Base-by-base conservation (phyloP, 2,113 vertebrate genomes). In the Chaetodon auriga region DNA sequence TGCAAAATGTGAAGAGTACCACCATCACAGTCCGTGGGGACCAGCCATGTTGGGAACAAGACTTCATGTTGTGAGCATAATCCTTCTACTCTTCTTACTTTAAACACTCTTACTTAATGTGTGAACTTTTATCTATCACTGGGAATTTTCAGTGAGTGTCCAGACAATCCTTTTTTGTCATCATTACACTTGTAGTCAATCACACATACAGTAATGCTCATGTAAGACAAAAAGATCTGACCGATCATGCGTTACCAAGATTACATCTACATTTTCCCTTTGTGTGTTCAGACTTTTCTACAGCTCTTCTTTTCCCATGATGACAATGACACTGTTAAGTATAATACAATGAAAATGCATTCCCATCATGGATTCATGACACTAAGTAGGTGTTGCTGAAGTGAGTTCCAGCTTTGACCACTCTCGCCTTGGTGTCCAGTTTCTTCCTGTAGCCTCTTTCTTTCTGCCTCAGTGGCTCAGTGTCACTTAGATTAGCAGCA, bases 1-100 rank as follows among this genome's bases (percentile, higher is more conserved):
- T 99, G 61, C 98, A 99, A 92, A 99, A 99, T 93, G 97, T 99
- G 89, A 99, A 99, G 95, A 99, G 98, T 78, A 98, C 97, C 0
- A 99, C 98, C 0, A 93, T 99, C 75, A 96, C 97, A 0, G 97
- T 99, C 16, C 96, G 97, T 8, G 98, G 98, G 5, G 95, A 97
- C 60, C 97, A 96, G 14, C 98, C 98, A 36, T 97, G 96, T 78
- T 99, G 97, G 97, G 98, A 99, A 13, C 98, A 99, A 86, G 97
- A 99, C 93, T 99, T 99, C 93, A 98, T 99, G 97, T 99, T 99
- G 98, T 99, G 93, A 99, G 98, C 97, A 76, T n/a, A 46, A 6
- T 46, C 54, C 19, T 36, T n/a, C n/a, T 46, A 0, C 4, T 62
- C 9, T 15, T 70, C 14, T 21, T 12, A 48, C 6, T 78, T 12